These are phyloP conservation scores for Tridacna crocea DNA, from an alignment of 2,888 invertebrate genomes.

Conservation along the genomic window DNA sequence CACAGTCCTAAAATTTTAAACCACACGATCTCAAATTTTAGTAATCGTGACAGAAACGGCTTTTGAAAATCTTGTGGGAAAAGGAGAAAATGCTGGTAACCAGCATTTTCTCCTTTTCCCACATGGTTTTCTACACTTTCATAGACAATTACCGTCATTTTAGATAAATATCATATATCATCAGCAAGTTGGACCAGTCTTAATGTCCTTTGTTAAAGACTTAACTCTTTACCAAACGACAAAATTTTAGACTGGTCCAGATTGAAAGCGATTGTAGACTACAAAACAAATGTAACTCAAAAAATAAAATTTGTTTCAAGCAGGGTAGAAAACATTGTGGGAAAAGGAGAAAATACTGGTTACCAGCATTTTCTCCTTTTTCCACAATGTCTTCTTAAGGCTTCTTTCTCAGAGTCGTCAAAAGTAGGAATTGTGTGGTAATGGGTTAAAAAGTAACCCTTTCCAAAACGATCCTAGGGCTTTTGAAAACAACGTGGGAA, in stretches of 20 bases:
- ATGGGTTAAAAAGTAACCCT: not conserved
- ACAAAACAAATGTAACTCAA: not conserved
- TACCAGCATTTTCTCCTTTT: slow-evolving; percentile 3
- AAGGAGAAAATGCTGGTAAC: not conserved
- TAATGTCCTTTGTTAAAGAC: too few relatives aligned
- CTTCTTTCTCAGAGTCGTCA: not conserved
- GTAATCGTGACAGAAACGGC: not conserved
- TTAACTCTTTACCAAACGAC: too few relatives aligned
- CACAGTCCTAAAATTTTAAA: too few relatives aligned
- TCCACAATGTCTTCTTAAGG: not conserved
- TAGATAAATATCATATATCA: too few relatives aligned
- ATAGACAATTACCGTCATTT: too few relatives aligned
- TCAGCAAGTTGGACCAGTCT: too few relatives aligned
- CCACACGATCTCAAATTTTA: too few relatives aligned
- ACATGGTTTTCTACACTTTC: not conserved
- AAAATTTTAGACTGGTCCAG: too few relatives aligned
- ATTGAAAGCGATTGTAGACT: too few relatives aligned
- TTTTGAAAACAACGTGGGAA: not conserved
- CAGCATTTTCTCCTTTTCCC: not conserved
- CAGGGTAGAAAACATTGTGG: not conserved
- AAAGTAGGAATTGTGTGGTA: not conserved
- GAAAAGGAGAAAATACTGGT: slow-evolving; percentile 6
- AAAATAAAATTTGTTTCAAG: not conserved
- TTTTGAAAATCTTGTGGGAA: not conserved
- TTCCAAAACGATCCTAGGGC: not conserved